Base-by-base conservation (phyloP, 1,140 invertebrate genomes). In the Potamilus streckersoni region DNA sequence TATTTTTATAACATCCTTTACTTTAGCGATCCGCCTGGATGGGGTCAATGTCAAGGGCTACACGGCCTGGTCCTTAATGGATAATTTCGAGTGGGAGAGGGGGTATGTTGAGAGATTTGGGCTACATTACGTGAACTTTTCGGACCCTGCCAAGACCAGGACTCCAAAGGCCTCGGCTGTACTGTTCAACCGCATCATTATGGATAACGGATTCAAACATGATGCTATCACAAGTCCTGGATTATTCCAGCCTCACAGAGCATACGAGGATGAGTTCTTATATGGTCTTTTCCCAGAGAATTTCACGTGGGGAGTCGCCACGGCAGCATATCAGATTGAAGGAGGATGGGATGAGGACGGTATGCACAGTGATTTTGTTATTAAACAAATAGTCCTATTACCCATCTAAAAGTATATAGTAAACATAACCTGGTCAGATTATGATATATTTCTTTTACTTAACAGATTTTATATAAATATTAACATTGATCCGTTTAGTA, bases 41-140 rank as follows among this genome's bases (percentile, higher is more conserved):
- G 91, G 92, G 0, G 93, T 93, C 58, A 92, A 93, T 20, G 91
- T 96, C 0, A 87, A 90, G 17, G 93, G 91, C 0, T 96, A 95
- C 83, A 92, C 93, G 0, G 90, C 92, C 63, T 96, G 95, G 94
- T 93, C 93, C 79, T 85, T 96, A 0, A 87, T 95, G 75, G 95
- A 96, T 74, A 95, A 95, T 86, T 95, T 95, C 86, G 95, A 96
- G 89, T 96, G 94, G 94, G 85, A 85, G 1, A 83, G 75, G 59
- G 90, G 90, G 14, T 90, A 89, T 80, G 73, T 71, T 0, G 89
- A 93, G 79, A 93, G 92, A 80, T 96, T 95, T 86, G 95, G 95
- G 4, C 80, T 96, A 0, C 93, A 94, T 78, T 89, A 92, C 17
- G 94, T 96, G 0, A 92, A 96, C 85, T 95, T 95, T 82, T 91